Evolutionary conservation across 2,888 invertebrate species (phyloP).

Genomic region (Ennomos erosarius): DNA sequence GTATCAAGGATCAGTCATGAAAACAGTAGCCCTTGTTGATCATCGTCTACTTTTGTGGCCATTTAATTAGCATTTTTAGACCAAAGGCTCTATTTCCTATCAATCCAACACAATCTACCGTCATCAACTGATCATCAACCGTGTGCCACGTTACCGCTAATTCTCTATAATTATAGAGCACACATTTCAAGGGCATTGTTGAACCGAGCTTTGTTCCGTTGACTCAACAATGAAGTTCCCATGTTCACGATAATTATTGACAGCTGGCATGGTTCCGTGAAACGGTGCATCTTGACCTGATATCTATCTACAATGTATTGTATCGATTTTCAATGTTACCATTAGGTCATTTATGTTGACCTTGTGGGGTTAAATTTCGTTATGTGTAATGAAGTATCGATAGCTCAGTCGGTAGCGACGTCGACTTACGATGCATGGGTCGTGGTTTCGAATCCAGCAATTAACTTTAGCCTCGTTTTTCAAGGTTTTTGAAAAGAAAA

Average conservation of each 20-base stretch:
- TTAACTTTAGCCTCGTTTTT: too few species aligned
- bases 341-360: conserved; percentile 14
- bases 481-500: too few species aligned
- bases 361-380: neutral
- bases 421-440: too few species aligned
- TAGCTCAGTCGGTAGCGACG: too few species aligned
- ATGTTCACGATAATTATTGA: conserved; percentile 18
- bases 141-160: conserved; percentile 31
- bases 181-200: conserved; percentile 48
- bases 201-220: conserved; percentile 14
- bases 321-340: conserved; percentile 30
- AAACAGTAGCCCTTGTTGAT: too few species aligned
- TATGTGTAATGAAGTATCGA: too few species aligned
- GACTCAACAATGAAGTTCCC: conserved; percentile 5
- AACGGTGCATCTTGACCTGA: conserved; percentile 8
- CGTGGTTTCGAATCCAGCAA: too few species aligned
- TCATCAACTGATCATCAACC: conserved; percentile 19
- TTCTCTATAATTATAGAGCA: conserved; percentile 38
- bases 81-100: conserved; percentile 10
- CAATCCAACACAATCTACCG: conserved; percentile 2
- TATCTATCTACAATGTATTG: neutral
- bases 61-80: conserved; percentile 1
- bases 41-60: too few species aligned
- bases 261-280: conserved; percentile 21
- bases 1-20: too few species aligned